phyloP scores from a whole-genome alignment of 2,113 vertebrate species.

The Melanotaenia duboulayi region DNA sequence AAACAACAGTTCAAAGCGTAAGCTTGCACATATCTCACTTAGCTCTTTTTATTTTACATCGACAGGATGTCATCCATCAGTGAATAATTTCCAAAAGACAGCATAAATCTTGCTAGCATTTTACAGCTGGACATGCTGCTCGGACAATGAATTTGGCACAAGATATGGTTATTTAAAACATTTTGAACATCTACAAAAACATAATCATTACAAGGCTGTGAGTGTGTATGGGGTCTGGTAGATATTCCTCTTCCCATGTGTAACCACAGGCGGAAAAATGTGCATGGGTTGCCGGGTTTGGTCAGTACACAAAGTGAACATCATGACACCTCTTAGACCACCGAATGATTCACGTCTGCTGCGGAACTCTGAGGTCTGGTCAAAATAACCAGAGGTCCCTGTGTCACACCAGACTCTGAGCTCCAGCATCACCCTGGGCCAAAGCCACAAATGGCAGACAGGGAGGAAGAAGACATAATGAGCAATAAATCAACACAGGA shows the following conservation, averaged over 20 bases:
- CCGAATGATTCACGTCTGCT: conserved; percentile 70
- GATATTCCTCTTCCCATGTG: conserved; percentile 55
- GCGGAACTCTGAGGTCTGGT: conserved; percentile 53
- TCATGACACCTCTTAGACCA: conserved; percentile 67
- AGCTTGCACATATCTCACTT: conserved; percentile 7
- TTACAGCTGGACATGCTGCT: conserved; percentile 7
- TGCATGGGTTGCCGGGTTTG: conserved; percentile 50
- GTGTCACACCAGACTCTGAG: conserved; percentile 53
- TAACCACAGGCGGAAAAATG: conserved; percentile 62
- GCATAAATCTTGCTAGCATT: conserved; percentile 33
- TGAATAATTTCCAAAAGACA: conserved; percentile 10
- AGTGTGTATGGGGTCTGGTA: conserved; percentile 21
- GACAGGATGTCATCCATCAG: conserved; percentile 26
- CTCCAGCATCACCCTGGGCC: conserved; percentile 45
- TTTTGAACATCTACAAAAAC: conserved; percentile 46
- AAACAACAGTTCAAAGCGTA: conserved; percentile 3
- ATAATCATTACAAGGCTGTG: conserved; percentile 16
- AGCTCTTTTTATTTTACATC: conserved; percentile 8
- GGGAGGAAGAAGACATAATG: conserved; percentile 18
- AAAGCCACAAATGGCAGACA: conserved; percentile 45
- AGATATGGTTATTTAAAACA: conserved; percentile 35
- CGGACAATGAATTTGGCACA: conserved; percentile 29
- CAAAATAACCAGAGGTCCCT: conserved; percentile 55
- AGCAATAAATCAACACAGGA: conserved; percentile 41
- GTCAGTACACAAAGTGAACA: conserved; percentile 56